Evolutionary conservation across 2,113 vertebrate species (phyloP).

Genomic region (Felis chaus): DNA sequence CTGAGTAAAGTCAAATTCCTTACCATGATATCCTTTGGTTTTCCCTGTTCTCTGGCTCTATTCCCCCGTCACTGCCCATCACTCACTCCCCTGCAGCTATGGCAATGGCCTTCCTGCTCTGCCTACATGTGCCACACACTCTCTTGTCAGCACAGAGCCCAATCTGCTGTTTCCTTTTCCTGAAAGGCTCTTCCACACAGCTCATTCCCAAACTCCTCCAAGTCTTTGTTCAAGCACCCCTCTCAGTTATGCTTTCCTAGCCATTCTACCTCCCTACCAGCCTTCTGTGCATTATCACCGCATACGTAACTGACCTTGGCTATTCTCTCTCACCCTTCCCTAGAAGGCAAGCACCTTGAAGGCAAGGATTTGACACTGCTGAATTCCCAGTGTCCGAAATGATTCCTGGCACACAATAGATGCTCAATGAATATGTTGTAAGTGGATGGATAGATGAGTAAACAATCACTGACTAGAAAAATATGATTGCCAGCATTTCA

Average conservation of each 20-base stretch:
- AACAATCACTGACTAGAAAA: neutral
- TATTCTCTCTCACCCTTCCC: neutral
- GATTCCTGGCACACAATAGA: neutral
- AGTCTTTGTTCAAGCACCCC: neutral
- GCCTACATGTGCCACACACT: no score
- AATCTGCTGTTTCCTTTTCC: neutral
- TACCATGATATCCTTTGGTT: neutral
- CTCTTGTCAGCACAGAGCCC: no score
- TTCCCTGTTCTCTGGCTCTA: neutral
- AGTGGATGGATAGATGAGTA: neutral
- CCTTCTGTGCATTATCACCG: neutral
- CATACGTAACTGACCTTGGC: neutral
- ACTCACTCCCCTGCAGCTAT: neutral
- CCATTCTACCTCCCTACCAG: neutral
- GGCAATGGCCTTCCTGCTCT: neutral
- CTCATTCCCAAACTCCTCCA: neutral
- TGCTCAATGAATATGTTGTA: conserved; percentile 20
- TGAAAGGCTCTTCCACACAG: neutral
- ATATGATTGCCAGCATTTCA: neutral
- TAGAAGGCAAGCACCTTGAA: neutral
- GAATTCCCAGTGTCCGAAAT: neutral
- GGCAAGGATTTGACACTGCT: neutral
- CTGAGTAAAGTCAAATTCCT: neutral
- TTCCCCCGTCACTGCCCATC: neutral
- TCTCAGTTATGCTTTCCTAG: neutral